phyloP scores from a whole-genome alignment of 2,888 invertebrate species.

The Caenorhabditis sulstoni region DNA sequence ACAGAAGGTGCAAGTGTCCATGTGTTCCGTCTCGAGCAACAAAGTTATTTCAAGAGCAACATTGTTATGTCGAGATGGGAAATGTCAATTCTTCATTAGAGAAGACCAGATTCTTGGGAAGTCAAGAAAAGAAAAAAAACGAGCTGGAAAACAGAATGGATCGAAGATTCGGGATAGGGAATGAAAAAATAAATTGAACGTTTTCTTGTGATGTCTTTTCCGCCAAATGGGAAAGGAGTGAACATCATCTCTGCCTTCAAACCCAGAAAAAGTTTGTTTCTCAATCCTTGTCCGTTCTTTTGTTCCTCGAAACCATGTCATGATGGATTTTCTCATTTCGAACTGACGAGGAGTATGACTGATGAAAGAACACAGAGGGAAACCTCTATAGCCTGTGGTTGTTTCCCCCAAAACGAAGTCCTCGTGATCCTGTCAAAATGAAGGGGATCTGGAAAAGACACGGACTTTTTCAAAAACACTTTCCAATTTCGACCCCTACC shows the following conservation, averaged over 20 bases:
- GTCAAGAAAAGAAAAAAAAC: neutral
- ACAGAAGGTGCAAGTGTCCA: too few relatives aligned
- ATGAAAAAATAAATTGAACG: conserved; percentile 6
- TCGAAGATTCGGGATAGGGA: neutral
- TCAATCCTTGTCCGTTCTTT: neutral
- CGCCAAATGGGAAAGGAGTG: neutral
- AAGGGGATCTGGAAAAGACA: neutral
- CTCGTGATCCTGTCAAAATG: too few relatives aligned
- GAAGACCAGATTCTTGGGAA: neutral
- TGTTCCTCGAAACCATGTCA: too few relatives aligned
- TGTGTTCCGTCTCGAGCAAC: too few relatives aligned
- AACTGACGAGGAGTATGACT: too few relatives aligned
- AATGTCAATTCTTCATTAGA: neutral
- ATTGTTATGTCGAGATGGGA: neutral
- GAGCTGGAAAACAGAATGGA: neutral
- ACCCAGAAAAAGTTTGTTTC: neutral
- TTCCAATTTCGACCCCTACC: too few relatives aligned
- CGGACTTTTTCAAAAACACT: conserved; percentile 13
- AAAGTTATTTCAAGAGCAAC: neutral
- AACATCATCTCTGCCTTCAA: neutral
- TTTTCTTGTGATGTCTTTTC: neutral
- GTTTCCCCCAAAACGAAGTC: too few relatives aligned
- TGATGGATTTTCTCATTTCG: too few relatives aligned
- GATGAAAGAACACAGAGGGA: too few relatives aligned
- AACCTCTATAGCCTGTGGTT: too few relatives aligned